Percentiles rank a stretch among this genome's conserved stretches.
Conservation (phyloP, 1,140 invertebrate genomes). For the Pantala flavescens region DNA sequence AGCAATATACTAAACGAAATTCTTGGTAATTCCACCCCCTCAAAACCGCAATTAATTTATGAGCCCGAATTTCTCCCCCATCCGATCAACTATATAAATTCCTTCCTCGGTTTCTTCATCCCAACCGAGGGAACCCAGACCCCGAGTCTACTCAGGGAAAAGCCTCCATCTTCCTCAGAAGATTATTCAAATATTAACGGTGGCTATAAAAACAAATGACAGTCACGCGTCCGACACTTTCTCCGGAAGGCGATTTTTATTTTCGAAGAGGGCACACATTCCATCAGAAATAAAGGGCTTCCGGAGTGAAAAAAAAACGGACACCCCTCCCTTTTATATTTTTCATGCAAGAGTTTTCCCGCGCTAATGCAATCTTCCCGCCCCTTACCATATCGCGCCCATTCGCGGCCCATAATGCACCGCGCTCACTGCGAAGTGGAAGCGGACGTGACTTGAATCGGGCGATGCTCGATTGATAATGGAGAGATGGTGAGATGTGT, state of each 20-base stretch:
- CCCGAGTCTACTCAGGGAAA: too few species aligned
- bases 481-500: neutral
- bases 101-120: too few species aligned
- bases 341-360: neutral
- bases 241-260: neutral
- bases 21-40: too few species aligned
- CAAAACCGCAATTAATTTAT: too few species aligned
- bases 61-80: too few species aligned
- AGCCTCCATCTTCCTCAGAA: neutral
- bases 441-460: neutral
- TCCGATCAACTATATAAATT: too few species aligned
- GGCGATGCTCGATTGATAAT: neutral
- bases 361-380: neutral
- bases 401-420: constrained; percentile 7
- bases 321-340: too few species aligned
- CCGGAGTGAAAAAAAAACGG: too few species aligned
- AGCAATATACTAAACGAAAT: too few species aligned
- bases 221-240: neutral
- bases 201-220: neutral
- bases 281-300: too few species aligned
- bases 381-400: neutral
- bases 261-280: too few species aligned
- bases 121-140: too few species aligned
- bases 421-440: neutral
- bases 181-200: constrained; percentile 10